phyloP scores from a whole-genome alignment of 2,113 vertebrate genomes.

The Mormyrus lacerda region DNA sequence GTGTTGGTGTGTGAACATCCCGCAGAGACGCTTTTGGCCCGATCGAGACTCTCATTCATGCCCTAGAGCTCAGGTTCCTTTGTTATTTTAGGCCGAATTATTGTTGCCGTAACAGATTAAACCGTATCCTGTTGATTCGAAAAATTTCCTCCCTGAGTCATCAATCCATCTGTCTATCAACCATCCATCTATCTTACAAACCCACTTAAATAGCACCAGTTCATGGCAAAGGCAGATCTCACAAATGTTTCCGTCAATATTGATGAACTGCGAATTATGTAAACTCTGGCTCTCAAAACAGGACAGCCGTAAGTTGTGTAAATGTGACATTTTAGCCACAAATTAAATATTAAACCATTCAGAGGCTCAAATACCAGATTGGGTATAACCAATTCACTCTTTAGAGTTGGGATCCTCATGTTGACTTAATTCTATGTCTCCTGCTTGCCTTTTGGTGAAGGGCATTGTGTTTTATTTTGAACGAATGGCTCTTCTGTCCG shows the following conservation, averaged over 20 bases:
- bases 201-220: neutral
- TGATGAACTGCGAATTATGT: slow-evolving; percentile 22
- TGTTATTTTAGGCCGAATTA: neutral
- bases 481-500: neutral
- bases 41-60: neutral
- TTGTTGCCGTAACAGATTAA: neutral
- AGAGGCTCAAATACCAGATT: slow-evolving; percentile 20
- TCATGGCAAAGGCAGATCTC: neutral
- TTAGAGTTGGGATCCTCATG: neutral
- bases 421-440: neutral
- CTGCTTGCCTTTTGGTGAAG: neutral
- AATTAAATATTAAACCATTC: slow-evolving; percentile 19
- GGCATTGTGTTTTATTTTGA: neutral
- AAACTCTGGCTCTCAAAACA: slow-evolving; percentile 24
- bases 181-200: neutral
- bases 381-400: neutral
- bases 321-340: slow-evolving; percentile 46
- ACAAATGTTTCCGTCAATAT: neutral
- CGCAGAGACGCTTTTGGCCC: neutral
- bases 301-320: slow-evolving; percentile 30
- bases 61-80: neutral
- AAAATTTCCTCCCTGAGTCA: neutral
- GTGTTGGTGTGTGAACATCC: neutral
- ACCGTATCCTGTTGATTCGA: neutral
- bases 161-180: neutral